phyloP scores from a whole-genome alignment of 2,888 invertebrate genomes.

The Spodoptera exigua region DNA sequence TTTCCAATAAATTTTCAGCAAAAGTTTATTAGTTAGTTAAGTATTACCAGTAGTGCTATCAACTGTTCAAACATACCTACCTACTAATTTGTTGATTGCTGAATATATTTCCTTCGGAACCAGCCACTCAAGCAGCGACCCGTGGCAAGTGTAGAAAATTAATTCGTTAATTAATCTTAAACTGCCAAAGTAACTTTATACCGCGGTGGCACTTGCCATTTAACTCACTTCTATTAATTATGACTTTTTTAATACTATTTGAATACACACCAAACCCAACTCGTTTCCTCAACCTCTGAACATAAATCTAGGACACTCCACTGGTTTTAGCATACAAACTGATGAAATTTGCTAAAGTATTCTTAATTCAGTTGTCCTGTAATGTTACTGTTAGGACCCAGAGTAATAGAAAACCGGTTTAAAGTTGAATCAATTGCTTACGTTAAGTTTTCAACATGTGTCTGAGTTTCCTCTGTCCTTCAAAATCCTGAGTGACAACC shows the following conservation, averaged over 20 bases:
- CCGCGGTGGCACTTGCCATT: not conserved
- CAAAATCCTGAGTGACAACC: too few relatives aligned
- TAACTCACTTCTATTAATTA: not conserved
- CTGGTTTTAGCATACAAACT: too few relatives aligned
- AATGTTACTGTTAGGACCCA: too few relatives aligned
- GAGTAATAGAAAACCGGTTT: too few relatives aligned
- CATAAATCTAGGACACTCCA: too few relatives aligned
- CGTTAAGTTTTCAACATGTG: too few relatives aligned
- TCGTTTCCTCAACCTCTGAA: not conserved
- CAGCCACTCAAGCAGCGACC: conserved; percentile 36
- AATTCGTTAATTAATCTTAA: conserved; percentile 22
- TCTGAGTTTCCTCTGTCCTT: too few relatives aligned
- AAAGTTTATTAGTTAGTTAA: too few relatives aligned
- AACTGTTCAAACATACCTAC: conserved; percentile 25
- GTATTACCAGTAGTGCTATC: not conserved
- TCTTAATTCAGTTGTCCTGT: too few relatives aligned
- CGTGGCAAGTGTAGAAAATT: conserved; percentile 20
- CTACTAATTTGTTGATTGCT: not conserved
- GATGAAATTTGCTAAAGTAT: too few relatives aligned
- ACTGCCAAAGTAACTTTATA: not conserved
- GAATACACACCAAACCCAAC: not conserved
- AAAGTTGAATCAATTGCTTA: too few relatives aligned
- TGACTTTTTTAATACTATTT: not conserved
- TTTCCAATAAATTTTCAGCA: too few relatives aligned
- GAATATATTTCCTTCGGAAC: conserved; percentile 10